Evolutionary conservation across 2,113 vertebrate genomes (phyloP).

Genomic region (Grus americana): DNA sequence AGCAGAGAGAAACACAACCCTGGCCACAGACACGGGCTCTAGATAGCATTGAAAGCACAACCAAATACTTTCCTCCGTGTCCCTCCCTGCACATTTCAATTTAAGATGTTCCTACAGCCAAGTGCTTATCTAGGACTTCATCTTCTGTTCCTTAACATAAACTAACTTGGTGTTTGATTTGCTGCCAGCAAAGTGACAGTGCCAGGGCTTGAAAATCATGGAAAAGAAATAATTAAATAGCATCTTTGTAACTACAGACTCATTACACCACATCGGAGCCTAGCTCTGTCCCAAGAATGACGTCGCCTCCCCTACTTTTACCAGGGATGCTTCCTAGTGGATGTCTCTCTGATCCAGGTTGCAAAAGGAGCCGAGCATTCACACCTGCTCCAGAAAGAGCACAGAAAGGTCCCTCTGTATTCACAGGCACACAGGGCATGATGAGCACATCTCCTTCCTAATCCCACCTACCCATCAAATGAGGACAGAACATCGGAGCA

Average conservation of each 20-base stretch:
- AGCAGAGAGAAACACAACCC: neutral
- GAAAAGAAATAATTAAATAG: constrained; percentile 45
- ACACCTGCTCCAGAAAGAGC: neutral
- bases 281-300: neutral
- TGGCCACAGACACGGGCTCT: neutral
- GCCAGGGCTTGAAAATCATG: constrained; percentile 34
- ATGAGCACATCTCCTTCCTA: neutral
- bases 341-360: neutral
- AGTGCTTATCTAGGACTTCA: constrained; percentile 60
- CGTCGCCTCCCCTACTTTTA: neutral
- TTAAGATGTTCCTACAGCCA: constrained; percentile 1
- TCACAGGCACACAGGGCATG: neutral
- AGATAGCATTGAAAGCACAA: neutral
- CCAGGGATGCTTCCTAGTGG: neutral
- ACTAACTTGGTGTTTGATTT: constrained; percentile 48
- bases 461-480: neutral
- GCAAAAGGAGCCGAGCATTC: neutral
- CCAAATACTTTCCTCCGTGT: neutral
- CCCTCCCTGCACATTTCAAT: neutral
- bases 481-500: neutral
- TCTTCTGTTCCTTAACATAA: constrained; percentile 50
- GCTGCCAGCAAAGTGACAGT: constrained; percentile 48
- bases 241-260: constrained; percentile 9
- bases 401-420: neutral
- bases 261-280: neutral